phyloP scores from a whole-genome alignment of 1,140 invertebrate genomes.

The Drosophila nigrodunni region DNA sequence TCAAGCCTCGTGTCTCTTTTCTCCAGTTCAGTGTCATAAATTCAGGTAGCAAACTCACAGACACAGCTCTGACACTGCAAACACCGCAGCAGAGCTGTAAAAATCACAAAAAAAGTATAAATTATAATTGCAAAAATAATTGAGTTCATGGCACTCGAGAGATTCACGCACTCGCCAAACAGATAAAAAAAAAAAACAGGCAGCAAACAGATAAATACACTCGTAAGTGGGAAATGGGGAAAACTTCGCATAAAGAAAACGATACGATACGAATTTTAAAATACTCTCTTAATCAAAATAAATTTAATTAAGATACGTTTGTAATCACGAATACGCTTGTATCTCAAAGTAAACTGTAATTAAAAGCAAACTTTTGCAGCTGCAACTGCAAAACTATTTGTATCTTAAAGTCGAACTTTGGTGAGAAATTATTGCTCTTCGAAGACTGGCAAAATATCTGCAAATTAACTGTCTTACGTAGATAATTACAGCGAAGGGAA shows the following conservation, averaged over 20 bases:
- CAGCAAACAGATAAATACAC: slow-evolving; percentile 8
- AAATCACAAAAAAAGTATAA: slow-evolving; percentile 44
- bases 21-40: slow-evolving; percentile 6
- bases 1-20: neutral
- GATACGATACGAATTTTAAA: slow-evolving; percentile 12
- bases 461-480: too few species aligned
- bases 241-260: slow-evolving; percentile 8
- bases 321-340: too few species aligned
- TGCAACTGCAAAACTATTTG: too few species aligned
- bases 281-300: neutral
- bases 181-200: slow-evolving; percentile 47
- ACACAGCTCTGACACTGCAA: neutral
- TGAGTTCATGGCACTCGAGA: slow-evolving; percentile 76
- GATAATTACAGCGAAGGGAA: too few species aligned
- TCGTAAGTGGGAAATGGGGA: slow-evolving; percentile 9
- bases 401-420: too few species aligned
- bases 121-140: slow-evolving; percentile 77
- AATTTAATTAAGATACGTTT: neutral
- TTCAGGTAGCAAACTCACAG: slow-evolving; percentile 17
- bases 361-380: too few species aligned
- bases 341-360: too few species aligned
- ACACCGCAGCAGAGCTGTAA: slow-evolving; percentile 47
- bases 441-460: too few species aligned
- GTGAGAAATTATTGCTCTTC: too few species aligned
- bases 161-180: slow-evolving; percentile 35